Percentiles rank a stretch among this genome's conserved stretches.
Conservation (phyloP, 2,797 vertebrate genomes). For the Enteromius trimaculatus region DNA sequence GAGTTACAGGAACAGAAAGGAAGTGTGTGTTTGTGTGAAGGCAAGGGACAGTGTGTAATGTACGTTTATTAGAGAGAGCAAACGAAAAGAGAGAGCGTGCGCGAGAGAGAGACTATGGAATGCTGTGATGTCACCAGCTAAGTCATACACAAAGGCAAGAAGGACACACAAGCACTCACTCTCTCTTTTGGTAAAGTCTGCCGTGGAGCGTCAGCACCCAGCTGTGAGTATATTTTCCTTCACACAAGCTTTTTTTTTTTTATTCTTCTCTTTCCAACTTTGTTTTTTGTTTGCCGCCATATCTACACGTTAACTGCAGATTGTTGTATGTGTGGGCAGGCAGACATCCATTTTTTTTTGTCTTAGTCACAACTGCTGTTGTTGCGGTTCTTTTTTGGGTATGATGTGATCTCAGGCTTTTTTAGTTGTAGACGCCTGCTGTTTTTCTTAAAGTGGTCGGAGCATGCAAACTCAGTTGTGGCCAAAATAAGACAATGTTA, state of each 20-base stretch:
- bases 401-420: slow-evolving; percentile 58
- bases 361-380: slow-evolving; percentile 59
- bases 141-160: slow-evolving; percentile 80
- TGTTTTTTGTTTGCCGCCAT: slow-evolving; percentile 32
- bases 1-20: slow-evolving; percentile 48
- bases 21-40: slow-evolving; percentile 55
- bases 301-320: slow-evolving; percentile 55
- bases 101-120: slow-evolving; percentile 73
- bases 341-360: slow-evolving; percentile 61
- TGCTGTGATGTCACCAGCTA: slow-evolving; percentile 84
- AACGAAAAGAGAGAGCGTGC: slow-evolving; percentile 49
- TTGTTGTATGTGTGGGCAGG: slow-evolving; percentile 58
- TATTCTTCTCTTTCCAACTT: slow-evolving; percentile 21
- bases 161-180: slow-evolving; percentile 73
- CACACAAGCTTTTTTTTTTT: slow-evolving; percentile 36
- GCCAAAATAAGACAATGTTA: slow-evolving; percentile 58
- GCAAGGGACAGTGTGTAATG: slow-evolving; percentile 16
- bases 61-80: slow-evolving; percentile 40
- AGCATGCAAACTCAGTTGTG: slow-evolving; percentile 48
- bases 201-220: slow-evolving; percentile 76
- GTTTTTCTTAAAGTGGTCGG: slow-evolving; percentile 53
- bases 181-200: slow-evolving; percentile 75
- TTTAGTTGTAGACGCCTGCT: slow-evolving; percentile 51
- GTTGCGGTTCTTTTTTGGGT: slow-evolving; percentile 57
- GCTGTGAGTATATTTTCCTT: slow-evolving; percentile 78